phyloP scores from a whole-genome alignment of 2,797 vertebrate species.

The Avahi laniger region DNA sequence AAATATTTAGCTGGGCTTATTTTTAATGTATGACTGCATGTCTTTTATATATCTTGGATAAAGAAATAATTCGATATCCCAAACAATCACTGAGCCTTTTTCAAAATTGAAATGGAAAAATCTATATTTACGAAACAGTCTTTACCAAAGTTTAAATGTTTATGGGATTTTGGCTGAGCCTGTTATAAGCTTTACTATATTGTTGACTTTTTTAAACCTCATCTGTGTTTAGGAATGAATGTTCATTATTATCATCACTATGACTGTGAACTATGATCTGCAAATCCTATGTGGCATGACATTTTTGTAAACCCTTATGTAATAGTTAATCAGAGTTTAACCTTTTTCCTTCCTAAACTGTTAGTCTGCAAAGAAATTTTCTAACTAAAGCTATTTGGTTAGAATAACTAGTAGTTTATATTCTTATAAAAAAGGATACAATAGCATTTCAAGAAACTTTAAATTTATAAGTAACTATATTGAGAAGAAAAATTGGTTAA shows the following conservation, averaged over 20 bases:
- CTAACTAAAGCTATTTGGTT: slow-evolving; percentile 32
- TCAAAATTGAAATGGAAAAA: slow-evolving; percentile 22
- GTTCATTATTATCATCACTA: slow-evolving; percentile 2
- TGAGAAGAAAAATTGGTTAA: slow-evolving; percentile 9
- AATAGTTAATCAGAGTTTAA: slow-evolving; percentile 64
- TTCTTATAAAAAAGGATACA: slow-evolving; percentile 44
- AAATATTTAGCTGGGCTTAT: slow-evolving; percentile 44
- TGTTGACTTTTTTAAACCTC: slow-evolving; percentile 37
- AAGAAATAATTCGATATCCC: slow-evolving; percentile 33
- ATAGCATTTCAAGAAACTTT: slow-evolving; percentile 45
- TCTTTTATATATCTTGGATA: slow-evolving; percentile 35
- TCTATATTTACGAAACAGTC: slow-evolving; percentile 34
- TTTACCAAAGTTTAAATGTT: slow-evolving; percentile 59
- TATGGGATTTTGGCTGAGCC: slow-evolving; percentile 31
- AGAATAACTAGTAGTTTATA: slow-evolving; percentile 48
- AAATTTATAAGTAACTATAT: slow-evolving; percentile 48
- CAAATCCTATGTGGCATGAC: slow-evolving; percentile 39
- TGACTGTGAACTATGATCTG: slow-evolving; percentile 30
- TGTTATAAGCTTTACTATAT: neutral
- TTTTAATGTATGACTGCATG: neutral
- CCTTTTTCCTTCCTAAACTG: slow-evolving; percentile 38
- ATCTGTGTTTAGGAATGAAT: slow-evolving; percentile 34
- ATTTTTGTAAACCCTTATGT: slow-evolving; percentile 53
- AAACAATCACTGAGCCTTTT: slow-evolving; percentile 33
- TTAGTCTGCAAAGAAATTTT: slow-evolving; percentile 43